Percentiles rank a stretch among this genome's conserved stretches.
These are phyloP conservation scores for Hemicordylus capensis DNA, from an alignment of 2,113 vertebrate genomes.

Conservation along the genomic window DNA sequence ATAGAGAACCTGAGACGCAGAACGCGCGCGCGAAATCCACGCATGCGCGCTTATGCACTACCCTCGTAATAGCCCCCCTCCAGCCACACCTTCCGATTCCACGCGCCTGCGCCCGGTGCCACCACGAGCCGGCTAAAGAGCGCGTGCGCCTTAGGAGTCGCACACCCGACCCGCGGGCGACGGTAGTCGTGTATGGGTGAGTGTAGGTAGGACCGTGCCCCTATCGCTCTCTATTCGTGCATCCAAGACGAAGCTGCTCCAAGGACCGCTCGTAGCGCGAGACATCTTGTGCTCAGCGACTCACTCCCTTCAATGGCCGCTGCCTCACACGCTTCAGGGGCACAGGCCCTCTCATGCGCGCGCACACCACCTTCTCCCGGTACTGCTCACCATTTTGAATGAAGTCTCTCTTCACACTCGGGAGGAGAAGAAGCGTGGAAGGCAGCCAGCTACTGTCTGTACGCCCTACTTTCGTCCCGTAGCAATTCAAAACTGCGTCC, in stretches of 20 bases:
- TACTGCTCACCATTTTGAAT: constrained; percentile 67
- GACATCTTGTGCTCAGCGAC: too few species aligned
- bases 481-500: constrained; percentile 79
- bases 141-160: constrained; percentile 48
- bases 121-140: rapidly evolving
- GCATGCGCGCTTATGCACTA: constrained; percentile 25
- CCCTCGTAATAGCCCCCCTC: rapidly evolving
- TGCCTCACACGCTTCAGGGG: rapidly evolving
- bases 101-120: constrained; percentile 16
- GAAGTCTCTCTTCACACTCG: background rate
- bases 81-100: rapidly evolving
- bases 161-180: background rate
- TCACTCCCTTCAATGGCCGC: background rate
- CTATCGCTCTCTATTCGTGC: too few species aligned
- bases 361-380: background rate
- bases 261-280: too few species aligned
- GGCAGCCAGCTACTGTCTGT: background rate
- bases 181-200: background rate
- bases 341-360: background rate
- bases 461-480: rapidly evolving
- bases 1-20: background rate
- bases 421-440: constrained; percentile 7
- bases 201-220: constrained; percentile 37
- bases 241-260: background rate
- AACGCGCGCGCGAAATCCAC: background rate